These are phyloP conservation scores for Drosophila eohydei DNA, from an alignment of 2,888 invertebrate species.

Conservation along the genomic window DNA sequence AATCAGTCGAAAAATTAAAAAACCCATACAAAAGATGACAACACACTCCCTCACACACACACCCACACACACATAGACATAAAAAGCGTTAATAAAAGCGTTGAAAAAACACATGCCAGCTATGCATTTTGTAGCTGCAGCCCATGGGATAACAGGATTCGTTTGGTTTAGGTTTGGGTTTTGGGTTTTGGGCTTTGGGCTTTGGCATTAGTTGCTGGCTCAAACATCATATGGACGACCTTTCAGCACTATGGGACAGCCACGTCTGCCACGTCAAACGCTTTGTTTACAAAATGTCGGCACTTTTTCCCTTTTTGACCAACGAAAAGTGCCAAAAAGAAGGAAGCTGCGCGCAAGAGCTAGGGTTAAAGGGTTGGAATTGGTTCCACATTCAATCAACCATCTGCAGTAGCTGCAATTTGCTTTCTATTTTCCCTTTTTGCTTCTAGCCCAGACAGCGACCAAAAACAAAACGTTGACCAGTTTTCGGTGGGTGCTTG, in stretches of 20 bases:
- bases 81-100: conserved; percentile 38
- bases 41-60: conserved; percentile 16
- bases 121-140: conserved; percentile 53
- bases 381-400: conserved; percentile 64
- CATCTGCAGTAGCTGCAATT: conserved; percentile 49
- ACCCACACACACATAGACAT: conserved; percentile 7
- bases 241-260: conserved; percentile 28
- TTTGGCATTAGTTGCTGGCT: conserved; percentile 47
- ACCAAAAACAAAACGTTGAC: conserved; percentile 56
- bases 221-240: conserved; percentile 50
- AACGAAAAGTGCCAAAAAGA: conserved; percentile 54
- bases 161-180: conserved; percentile 27
- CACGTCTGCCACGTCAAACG: conserved; percentile 30
- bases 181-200: background rate
- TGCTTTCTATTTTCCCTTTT: conserved; percentile 18
- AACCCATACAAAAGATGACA: conserved; percentile 57
- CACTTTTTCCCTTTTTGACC: conserved; percentile 26
- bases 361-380: conserved; percentile 3
- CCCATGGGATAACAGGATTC: conserved; percentile 42
- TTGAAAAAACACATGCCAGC: conserved; percentile 33
- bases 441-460: conserved; percentile 45
- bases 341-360: background rate
- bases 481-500: conserved; percentile 53
- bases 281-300: conserved; percentile 71
- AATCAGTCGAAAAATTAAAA: conserved; percentile 68